Conservation (phyloP, 1,140 invertebrate genomes). For the Olivierus martensii region DNA sequence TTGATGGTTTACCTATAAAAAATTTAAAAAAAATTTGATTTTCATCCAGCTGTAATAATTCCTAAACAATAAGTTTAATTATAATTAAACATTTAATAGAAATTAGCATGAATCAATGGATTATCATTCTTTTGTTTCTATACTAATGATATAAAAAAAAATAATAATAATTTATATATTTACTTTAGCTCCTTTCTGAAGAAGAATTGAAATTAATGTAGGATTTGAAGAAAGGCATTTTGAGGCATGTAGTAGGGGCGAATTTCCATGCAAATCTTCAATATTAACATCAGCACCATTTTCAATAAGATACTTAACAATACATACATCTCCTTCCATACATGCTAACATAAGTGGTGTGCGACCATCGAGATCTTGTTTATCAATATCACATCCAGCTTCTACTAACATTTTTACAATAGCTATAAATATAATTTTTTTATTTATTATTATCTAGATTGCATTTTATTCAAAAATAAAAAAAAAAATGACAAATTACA, state of each 20-base stretch:
- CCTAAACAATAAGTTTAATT: too few relatives aligned
- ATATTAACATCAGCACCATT: conserved; percentile 65
- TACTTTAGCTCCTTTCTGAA: too few relatives aligned
- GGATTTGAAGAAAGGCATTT: too few relatives aligned
- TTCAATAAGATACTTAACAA: conserved; percentile 93
- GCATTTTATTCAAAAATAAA: too few relatives aligned
- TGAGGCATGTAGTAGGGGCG: conserved; percentile 25
- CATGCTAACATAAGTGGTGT: conserved; percentile 58
- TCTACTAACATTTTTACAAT: conserved; percentile 14
- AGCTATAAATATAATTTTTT: conserved; percentile 15
- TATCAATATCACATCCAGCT: conserved; percentile 14
- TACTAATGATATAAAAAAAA: conserved; percentile 64
- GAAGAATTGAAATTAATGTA: too few relatives aligned
- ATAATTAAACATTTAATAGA: too few relatives aligned
- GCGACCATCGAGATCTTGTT: conserved; percentile 26
- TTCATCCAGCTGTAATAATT: conserved; percentile 48
- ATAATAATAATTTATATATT: too few relatives aligned
- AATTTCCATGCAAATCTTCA: conserved; percentile 62
- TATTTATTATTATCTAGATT: too few relatives aligned
- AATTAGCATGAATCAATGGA: too few relatives aligned
- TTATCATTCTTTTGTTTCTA: too few relatives aligned
- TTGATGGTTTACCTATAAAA: conserved; percentile 36
- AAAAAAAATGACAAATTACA: too few relatives aligned
- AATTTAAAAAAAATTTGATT: conserved; percentile 55
- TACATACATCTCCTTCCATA: conserved; percentile 93